Conservation (phyloP, 2,797 vertebrate genomes). For the Limnodromus scolopaceus region DNA sequence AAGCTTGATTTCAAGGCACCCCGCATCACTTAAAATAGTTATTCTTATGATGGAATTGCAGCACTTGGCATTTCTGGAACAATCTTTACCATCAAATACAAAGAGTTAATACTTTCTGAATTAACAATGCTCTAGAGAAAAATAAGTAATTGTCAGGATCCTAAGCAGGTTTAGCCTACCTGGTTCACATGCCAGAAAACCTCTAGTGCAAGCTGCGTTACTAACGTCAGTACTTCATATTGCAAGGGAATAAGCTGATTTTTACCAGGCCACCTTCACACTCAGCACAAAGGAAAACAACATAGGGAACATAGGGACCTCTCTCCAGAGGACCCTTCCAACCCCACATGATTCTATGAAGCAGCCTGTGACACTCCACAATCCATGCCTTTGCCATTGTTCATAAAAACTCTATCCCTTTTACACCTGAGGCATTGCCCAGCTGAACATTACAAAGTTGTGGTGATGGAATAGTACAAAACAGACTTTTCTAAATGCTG, state of each 20-base stretch:
- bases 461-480: neutral
- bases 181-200: neutral
- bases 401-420: neutral
- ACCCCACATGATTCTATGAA: too few relatives aligned
- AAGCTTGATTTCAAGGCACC: neutral
- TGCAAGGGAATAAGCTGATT: neutral
- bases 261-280: neutral
- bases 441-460: neutral
- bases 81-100: neutral
- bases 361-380: neutral
- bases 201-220: neutral
- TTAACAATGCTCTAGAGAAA: neutral
- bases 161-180: neutral
- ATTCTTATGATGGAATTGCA: neutral
- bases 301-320: too few relatives aligned
- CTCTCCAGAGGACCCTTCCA: too few relatives aligned
- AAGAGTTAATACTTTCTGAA: neutral
- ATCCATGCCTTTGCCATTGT: neutral
- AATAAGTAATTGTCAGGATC: neutral
- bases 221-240: neutral
- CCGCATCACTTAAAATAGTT: neutral
- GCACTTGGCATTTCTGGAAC: neutral
- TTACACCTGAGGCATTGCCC: neutral
- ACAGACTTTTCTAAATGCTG: neutral
- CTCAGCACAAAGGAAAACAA: neutral